Evolutionary conservation across 2,888 invertebrate species (phyloP).

Genomic region (Prosopocoilus inquinatus): DNA sequence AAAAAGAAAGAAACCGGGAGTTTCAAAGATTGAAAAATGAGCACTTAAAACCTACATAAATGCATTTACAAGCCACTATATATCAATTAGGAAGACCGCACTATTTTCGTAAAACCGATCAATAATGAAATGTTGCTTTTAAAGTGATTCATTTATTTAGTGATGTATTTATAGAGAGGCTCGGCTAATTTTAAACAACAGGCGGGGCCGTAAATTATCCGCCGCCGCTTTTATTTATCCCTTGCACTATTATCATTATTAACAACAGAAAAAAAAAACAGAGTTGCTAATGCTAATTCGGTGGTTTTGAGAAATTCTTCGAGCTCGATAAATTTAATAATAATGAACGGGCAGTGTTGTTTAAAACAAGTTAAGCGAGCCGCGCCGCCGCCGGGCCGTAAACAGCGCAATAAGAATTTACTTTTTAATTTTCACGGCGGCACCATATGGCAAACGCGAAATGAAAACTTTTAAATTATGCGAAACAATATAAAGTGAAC

Average conservation of each 20-base stretch:
- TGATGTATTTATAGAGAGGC: no score
- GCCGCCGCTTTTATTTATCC: no score
- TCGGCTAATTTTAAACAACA: no score
- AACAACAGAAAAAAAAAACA: not conserved
- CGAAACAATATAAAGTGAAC: constrained; percentile 22
- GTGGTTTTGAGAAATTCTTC: not conserved
- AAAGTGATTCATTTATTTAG: not conserved
- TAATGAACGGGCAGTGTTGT: not conserved
- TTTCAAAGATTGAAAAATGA: constrained; percentile 1
- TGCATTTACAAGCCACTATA: not conserved
- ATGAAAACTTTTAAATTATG: constrained; percentile 33
- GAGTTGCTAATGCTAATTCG: not conserved
- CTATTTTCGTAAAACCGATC: not conserved
- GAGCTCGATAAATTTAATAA: no score
- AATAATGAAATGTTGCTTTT: not conserved
- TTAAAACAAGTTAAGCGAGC: not conserved
- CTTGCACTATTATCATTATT: no score
- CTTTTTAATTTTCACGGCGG: constrained; percentile 25
- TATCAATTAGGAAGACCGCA: not conserved
- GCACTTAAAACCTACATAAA: constrained; percentile 1
- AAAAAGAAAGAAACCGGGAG: no score
- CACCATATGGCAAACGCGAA: constrained; percentile 29
- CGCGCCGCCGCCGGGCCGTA: not conserved
- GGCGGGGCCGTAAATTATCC: not conserved
- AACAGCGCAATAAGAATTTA: constrained; percentile 15